Evolutionary conservation across 2,113 vertebrate species (phyloP), one percentile per base, ranked within the genome.

Genomic region (Capreolus pygargus): DNA sequence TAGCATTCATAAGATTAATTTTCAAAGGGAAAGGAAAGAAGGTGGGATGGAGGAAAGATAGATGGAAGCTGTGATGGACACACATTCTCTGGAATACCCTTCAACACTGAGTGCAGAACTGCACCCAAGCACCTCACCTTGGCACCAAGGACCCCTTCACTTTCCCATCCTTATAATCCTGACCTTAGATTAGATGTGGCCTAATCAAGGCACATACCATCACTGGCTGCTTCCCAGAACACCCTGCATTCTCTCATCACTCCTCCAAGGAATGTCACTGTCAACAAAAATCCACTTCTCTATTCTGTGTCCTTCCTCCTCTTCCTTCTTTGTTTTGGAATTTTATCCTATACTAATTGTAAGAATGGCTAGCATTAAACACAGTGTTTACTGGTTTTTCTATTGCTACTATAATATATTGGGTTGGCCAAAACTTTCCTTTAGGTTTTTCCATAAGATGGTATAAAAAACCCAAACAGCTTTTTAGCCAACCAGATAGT

Each of bases 111-210:
- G 4, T 14, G 23, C 30, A 57, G 23, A 21, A 11, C 55, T 55
- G 16, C 2, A 54, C 4, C 2, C 4, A 27, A 7, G 3, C 67
- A 16, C 21, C 30, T 91, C 47, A 30, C 19, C 30, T 43, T 64
- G 57, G 52, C 9, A 21, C 50, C 16, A 23, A 45, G 15, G 8
- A 10, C 28, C 60, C 60, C n/a, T 78, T 89, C 10, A 14, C 27
- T 55, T 52, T 39, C 50, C 33, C 21, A 61, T 27, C 23, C 70
- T 57, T 81, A 33, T 33, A 33, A 14, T 15, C 19, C 5, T 11
- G 8, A 1, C 30, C 23, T 27, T 33, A 45, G 0, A 1, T 30
- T 36, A 50, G 0, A 1, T 1, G 15, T 9, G n/a, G 19, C 11
- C 12, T 61, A 3, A 76, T 13, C 45, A 45, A 67, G 67, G 16